Base-by-base conservation (phyloP, 1,140 invertebrate genomes). In the Dreissena polymorpha region DNA sequence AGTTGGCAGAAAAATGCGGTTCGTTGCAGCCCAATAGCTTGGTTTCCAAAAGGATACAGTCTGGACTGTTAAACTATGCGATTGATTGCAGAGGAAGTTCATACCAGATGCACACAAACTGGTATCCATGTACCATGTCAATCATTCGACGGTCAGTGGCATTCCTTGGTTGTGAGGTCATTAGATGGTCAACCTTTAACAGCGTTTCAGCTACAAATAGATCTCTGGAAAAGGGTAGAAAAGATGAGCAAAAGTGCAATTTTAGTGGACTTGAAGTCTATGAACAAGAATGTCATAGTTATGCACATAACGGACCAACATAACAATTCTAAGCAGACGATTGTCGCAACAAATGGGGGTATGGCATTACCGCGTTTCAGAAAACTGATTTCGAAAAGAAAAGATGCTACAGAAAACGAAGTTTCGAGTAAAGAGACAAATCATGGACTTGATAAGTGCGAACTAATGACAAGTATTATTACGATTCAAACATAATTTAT, bases 111-210 rank as follows among this genome's bases (percentile, higher is more conserved):
- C n/a, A n/a, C n/a, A n/a, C n/a, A n/a, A n/a, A n/a, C n/a, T n/a
- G n/a, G n/a, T n/a, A n/a, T n/a, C n/a, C n/a, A n/a, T n/a, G n/a
- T n/a, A n/a, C n/a, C n/a, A n/a, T n/a, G n/a, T n/a, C n/a, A n/a
- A n/a, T n/a, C n/a, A n/a, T 82, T 82, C 51, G 78, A 85, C 64
- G 84, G 78, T n/a, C 78, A 85, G 29, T 85, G 72, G 72, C 84
- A 85, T 72, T 50, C 21, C 14, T 25, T 85, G 53, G 84, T 82
- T 27, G 73, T 55, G 18, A 69, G 73, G 29, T 21, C 53, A 10
- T 53, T 39, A 39, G 27, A 71, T 21, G 60, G 68, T 3, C 50
- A 77, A 27, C 78, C 84, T 63, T 27, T 85, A 27, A 81, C 84
- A 6, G 13, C 72, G 13, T 77, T 71, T 21, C 78, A 85, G 18